These are phyloP conservation scores for Leptobrachium leishanense DNA, from an alignment of 2,113 vertebrate species.

Conservation along the genomic window DNA sequence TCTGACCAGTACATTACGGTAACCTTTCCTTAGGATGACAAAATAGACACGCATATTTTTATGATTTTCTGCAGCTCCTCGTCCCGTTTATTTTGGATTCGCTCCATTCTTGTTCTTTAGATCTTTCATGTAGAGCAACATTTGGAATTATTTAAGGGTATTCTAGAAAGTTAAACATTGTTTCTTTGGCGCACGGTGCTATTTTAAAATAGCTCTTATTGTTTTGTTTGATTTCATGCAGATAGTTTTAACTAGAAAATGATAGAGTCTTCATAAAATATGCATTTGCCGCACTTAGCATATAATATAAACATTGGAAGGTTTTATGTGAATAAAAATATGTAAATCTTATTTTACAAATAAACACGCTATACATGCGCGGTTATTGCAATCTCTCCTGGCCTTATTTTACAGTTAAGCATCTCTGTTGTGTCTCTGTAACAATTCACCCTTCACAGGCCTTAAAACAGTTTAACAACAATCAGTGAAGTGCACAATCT, in stretches of 20 bases:
- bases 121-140: conserved; percentile 35
- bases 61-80: background rate
- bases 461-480: too few species aligned
- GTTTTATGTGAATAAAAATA: too few species aligned
- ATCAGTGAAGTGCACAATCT: too few species aligned
- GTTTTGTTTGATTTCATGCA: conserved; percentile 25
- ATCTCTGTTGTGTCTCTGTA: too few species aligned
- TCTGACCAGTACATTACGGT: too few species aligned
- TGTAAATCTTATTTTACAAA: too few species aligned
- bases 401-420: too few species aligned
- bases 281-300: conserved; percentile 3
- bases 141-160: conserved; percentile 42
- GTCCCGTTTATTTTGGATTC: conserved; percentile 39
- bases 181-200: conserved; percentile 30
- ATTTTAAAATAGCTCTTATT: conserved; percentile 31
- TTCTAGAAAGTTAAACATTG: conserved; percentile 28
- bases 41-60: background rate
- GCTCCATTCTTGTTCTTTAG: conserved; percentile 21
- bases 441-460: too few species aligned
- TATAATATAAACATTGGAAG: background rate
- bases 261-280: conserved; percentile 14
- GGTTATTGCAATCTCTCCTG: too few species aligned
- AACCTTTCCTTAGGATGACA: too few species aligned
- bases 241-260: conserved; percentile 15
- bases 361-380: too few species aligned